phyloP scores from a whole-genome alignment of 2,888 invertebrate species.

The Rhagium mordax region DNA sequence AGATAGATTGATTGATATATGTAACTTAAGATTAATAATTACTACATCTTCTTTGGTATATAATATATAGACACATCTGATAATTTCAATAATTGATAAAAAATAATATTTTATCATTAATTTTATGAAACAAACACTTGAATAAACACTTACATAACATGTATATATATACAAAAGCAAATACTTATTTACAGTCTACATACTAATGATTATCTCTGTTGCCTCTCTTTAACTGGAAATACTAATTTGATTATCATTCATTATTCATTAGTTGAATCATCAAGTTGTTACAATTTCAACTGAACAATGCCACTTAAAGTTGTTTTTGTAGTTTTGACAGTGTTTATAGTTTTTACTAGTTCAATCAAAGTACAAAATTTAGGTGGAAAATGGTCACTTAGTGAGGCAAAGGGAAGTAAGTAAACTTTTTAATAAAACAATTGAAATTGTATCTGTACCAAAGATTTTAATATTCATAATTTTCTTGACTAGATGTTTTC shows the following conservation, averaged over 20 bases:
- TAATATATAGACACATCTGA: not conserved
- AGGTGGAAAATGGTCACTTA: conserved; percentile 50
- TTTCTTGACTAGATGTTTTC: too few relatives aligned
- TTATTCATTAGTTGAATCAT: not conserved
- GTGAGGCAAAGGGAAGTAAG: conserved; percentile 48
- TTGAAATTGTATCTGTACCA: too few relatives aligned
- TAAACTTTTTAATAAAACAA: conserved; percentile 20
- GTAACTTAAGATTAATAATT: not conserved
- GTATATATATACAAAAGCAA: not conserved
- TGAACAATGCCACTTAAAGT: not conserved
- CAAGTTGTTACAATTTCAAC: not conserved
- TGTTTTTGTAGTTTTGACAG: conserved; percentile 2
- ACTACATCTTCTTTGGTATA: not conserved
- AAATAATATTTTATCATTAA: not conserved
- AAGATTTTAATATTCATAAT: too few relatives aligned
- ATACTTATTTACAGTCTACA: not conserved
- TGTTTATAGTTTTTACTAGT: conserved; percentile 2
- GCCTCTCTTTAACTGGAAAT: not conserved
- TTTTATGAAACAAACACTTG: not conserved
- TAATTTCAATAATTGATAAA: not conserved
- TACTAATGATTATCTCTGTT: not conserved
- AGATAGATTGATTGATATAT: not conserved
- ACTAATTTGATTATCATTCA: not conserved
- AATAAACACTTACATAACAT: not conserved
- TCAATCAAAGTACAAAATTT: conserved; percentile 28